Evolutionary conservation across 2,797 vertebrate genomes (phyloP).

Genomic region (Hirundo rustica): DNA sequence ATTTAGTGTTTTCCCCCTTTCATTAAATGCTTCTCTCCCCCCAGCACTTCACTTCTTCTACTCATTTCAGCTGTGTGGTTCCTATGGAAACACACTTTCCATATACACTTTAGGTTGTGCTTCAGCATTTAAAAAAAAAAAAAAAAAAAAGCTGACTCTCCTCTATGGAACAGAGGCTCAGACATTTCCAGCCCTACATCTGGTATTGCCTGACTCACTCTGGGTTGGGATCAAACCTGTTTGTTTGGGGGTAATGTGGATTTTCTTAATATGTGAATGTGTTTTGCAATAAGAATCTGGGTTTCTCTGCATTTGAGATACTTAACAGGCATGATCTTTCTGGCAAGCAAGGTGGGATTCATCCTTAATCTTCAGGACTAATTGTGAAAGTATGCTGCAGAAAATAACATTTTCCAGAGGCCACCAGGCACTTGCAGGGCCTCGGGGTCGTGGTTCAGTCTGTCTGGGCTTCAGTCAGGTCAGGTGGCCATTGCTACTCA

Average conservation of each 20-base stretch:
- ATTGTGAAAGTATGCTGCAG: neutral
- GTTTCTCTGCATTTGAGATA: neutral
- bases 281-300: neutral
- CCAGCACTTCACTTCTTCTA: neutral
- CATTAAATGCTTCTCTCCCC: neutral
- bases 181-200: neutral
- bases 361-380: neutral
- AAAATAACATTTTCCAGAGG: neutral
- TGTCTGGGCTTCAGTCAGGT: neutral
- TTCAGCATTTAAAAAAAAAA: neutral
- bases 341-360: neutral
- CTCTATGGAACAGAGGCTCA: neutral
- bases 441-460: neutral
- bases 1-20: neutral
- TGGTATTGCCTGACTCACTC: neutral
- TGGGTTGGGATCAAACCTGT: neutral
- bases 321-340: neutral
- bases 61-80: slow-evolving; percentile 52
- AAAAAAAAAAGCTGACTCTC: neutral
- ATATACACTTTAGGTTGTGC: slow-evolving; percentile 44
- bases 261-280: neutral
- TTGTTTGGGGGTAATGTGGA: neutral
- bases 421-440: neutral
- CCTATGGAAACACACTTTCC: slow-evolving; percentile 60
- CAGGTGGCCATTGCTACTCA: neutral